Base-by-base conservation (phyloP, 2,113 vertebrate species). In the Equus przewalskii region DNA sequence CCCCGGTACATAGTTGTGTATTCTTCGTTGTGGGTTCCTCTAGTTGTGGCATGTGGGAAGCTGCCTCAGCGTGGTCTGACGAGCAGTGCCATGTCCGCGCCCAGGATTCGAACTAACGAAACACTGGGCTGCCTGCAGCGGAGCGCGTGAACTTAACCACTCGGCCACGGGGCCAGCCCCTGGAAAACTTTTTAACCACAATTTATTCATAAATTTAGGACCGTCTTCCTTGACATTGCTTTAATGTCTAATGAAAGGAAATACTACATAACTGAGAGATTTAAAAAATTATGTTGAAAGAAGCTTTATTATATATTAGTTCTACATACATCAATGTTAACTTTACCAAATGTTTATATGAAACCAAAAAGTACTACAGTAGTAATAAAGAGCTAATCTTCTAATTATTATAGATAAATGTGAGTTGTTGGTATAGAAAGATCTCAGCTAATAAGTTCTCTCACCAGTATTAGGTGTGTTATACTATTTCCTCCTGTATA, bases 261-360 rank as follows among this genome's bases (percentile, higher is more conserved):
- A 80, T 90, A 82, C 0, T 51, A 88, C 16, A 78, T 58, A 75
- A 96, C 60, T 92, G 33, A 54, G 65, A 96, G 56, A 69, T 84
- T 91, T 84, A 6, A 33, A 36, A 86, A 78, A 36, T 80, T 93
- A 69, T 16, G 11, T 95, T 96, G 46, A 94, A 96, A 97, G 5
- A 62, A 93, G 24, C 56, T 97, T 97, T 98, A 96, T 96, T 98
- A 86, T 79, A 33, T 89, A 90, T 90, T 88, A 89, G 44, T 87
- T 95, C 10, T 81, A 51, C 18, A 93, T 75, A 30, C 80, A 73
- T 97, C 60, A 46, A 1, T 86, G 54, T 96, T 70, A 67, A 67
- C 56, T 82, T 97, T 89, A 92, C 7, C 41, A n/a, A 75, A 81
- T 96, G 81, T 81, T 92, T 81, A 89, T 67, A 26, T 95, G 58